Evolutionary conservation across 2,113 vertebrate species (phyloP), one percentile per base, ranked within the genome.

Genomic region (Pomatorhinus ruficollis): DNA sequence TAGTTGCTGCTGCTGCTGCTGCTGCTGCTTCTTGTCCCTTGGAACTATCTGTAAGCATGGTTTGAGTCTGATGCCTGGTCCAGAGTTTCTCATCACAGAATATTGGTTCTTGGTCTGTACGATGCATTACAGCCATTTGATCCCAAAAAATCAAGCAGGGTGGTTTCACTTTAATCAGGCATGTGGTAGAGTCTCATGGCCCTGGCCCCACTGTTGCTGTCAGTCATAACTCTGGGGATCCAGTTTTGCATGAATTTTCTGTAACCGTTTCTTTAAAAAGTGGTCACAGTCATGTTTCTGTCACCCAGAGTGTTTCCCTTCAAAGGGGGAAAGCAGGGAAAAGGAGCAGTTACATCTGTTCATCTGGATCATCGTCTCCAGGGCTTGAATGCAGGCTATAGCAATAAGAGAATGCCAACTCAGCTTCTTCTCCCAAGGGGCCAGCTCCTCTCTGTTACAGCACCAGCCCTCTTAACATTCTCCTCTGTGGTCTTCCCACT

Each of bases 121-220:
- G 68, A 49, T 9, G 4, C 6, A 3, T 86, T 77, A 45, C 27
- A 94, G 66, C 79, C 65, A 71, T 66, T 83, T 89, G 95, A 93
- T 93, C 60, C 88, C 53, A 33, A 76, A 92, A 89, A 92, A 89
- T 54, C 57, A 82, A 61, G 69, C 13, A 53, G 64, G 40, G 78
- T 1, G 6, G 59, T 93, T 95, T 96, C 91, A 77, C 68, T 92
- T 96, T 86, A 91, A 93, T 95, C 65, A 60, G 76, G 60, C 44
- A 74, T 81, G 65, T 52, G 65, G 18, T 71, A 20, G 40, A 47
- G 64, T 83, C 2, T 6, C 85, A 94, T 84, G 79, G 76, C 76
- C n/a, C 65, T 64, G 40, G 75, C 39, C 56, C 52, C 49, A 66
- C 47, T 83, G 60, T 25, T 89, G 76, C 72, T 87, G 69, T 94